Evolutionary conservation across 2,888 invertebrate species (phyloP).

Genomic region (Drosophila melanosoma): DNA sequence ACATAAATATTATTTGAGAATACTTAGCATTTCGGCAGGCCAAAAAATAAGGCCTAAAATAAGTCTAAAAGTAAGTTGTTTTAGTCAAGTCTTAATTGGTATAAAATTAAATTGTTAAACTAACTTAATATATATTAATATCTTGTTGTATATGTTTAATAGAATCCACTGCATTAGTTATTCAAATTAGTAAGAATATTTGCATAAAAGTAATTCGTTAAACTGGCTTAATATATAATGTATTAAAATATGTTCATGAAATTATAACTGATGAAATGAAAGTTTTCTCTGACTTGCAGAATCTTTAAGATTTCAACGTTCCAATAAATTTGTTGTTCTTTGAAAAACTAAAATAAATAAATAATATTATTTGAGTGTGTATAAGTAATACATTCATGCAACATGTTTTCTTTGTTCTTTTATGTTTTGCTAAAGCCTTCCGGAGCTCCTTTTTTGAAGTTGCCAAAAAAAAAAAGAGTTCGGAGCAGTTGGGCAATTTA

Average conservation of each 20-base stretch:
- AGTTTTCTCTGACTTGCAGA: not conserved
- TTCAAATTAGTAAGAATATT: not conserved
- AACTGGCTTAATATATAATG: not conserved
- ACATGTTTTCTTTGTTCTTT: not conserved
- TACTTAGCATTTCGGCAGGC: not conserved
- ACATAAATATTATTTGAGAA: not conserved
- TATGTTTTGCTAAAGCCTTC: not conserved
- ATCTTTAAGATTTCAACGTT: not conserved
- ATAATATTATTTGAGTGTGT: not conserved
- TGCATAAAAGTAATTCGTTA: not conserved
- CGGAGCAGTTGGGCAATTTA: conserved; percentile 54
- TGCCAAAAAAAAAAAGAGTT: conserved; percentile 7
- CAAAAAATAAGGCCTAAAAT: too few relatives aligned
- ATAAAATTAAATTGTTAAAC: not conserved
- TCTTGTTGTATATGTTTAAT: not conserved
- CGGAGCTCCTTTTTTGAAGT: conserved; percentile 17
- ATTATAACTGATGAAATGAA: not conserved
- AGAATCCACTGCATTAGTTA: not conserved
- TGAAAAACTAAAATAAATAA: not conserved
- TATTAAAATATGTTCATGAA: not conserved
- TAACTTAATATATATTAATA: not conserved
- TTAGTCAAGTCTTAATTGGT: too few relatives aligned
- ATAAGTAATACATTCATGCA: too few relatives aligned
- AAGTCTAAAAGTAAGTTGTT: not conserved
- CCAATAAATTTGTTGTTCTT: not conserved